These are phyloP conservation scores for Nasonia giraulti DNA, from an alignment of 1,140 invertebrate species.

Conservation along the genomic window DNA sequence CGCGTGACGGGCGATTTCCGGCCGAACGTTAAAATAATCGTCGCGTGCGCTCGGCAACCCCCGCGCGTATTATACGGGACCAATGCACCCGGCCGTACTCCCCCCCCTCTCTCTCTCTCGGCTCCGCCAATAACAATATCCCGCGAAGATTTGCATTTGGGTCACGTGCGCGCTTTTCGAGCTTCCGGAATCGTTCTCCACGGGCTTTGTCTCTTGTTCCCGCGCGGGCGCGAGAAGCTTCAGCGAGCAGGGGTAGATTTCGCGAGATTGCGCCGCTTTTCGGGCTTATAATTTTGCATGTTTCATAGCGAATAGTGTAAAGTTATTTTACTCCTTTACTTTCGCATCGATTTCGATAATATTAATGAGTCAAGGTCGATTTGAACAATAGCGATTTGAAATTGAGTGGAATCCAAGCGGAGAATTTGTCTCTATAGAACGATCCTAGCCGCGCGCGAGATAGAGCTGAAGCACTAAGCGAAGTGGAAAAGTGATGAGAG, in stretches of 20 bases:
- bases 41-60: constrained; percentile 60
- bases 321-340: too few relatives aligned
- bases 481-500: constrained; percentile 61
- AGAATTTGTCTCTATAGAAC: neutral
- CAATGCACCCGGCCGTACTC: constrained; percentile 61
- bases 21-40: constrained; percentile 58
- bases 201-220: neutral
- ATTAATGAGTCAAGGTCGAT: too few relatives aligned
- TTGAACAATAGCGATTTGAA: too few relatives aligned
- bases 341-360: too few relatives aligned
- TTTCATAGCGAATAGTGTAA: too few relatives aligned
- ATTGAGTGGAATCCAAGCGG: too few relatives aligned
- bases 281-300: too few relatives aligned
- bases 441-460: neutral
- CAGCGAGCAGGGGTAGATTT: constrained; percentile 6
- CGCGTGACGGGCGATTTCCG: constrained; percentile 55
- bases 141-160: constrained; percentile 67
- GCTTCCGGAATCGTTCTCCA: neutral
- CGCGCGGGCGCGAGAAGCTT: neutral
- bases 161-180: constrained; percentile 57
- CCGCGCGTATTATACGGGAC: neutral
- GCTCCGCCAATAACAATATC: constrained; percentile 62
- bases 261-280: neutral
- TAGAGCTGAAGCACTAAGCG: neutral
- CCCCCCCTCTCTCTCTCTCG: too few relatives aligned